Base-by-base conservation (phyloP, 2,888 invertebrate genomes). In the Drosophila anomalata region DNA sequence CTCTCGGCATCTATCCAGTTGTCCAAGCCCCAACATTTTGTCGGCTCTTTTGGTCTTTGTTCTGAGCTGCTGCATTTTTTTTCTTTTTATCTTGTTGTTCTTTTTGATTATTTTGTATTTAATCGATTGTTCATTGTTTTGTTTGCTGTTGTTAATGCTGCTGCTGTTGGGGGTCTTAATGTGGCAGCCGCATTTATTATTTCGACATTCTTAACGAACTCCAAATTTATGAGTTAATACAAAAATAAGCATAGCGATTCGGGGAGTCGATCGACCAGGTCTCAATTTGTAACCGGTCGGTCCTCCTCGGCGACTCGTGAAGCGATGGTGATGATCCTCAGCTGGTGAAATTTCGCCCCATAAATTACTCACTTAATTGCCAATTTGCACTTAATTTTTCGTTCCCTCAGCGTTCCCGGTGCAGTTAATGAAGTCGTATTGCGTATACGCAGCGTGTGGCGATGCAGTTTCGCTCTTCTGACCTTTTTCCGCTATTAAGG, bases 201-300 rank as follows among this genome's bases (percentile, higher is more conserved):
- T 89, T 89, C 89, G 87, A 87, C 89, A 89, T 87, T 89, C 89
- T 89, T 84, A 89, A 90, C 81, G 85, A 84, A 88, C 78, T 73
- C 79, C 51, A 81, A 89, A 90, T 89, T 89, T 89, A 90, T 90
- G 90, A 83, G 88, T 82, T 82, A 85, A 85, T 82, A 82, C 87
- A 87, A 85, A 68, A 76, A 63, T 76, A 76, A 77, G 62, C 57
- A 51, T 50, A 57, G 48, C 46, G 55, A 73, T 52, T 50, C 56
- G 51, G 50, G 61, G 53, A 33, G 63, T 46, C 6, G 33, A 31
- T 55, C 14, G 50, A 61, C 60, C 61, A 60, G 52, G 60, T 66
- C 58, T 84, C 76, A 84, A 76, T 82, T 79, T 76, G 75, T 73
- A 79, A 85, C 79, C 83, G 82, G 85, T 80, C 82, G 81, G 85